A percentile compares a stretch with the other conserved stretches of the same genome.
Evolutionary conservation across 2,113 vertebrate genomes (phyloP).

Genomic region (Gadus chalcogrammus): DNA sequence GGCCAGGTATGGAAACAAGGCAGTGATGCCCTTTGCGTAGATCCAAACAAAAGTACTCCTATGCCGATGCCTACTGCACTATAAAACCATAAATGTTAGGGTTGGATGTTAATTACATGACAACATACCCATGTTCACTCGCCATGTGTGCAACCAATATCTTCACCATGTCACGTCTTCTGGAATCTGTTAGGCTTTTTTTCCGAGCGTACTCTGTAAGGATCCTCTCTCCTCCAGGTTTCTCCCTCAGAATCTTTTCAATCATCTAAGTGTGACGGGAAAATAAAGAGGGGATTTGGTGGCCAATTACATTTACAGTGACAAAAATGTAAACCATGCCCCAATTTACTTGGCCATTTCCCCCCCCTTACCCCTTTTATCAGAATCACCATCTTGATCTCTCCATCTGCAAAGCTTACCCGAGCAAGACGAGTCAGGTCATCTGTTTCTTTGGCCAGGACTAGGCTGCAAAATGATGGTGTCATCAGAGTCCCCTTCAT

Average conservation of each 20-base stretch:
- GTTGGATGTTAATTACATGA: background rate
- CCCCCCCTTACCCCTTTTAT: background rate
- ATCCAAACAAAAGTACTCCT: background rate
- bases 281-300: background rate
- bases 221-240: slow-evolving; percentile 32
- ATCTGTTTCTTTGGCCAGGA: slow-evolving; percentile 7
- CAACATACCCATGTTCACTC: slow-evolving; percentile 37
- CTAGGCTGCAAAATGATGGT: slow-evolving; percentile 16
- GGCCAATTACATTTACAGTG: no score
- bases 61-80: background rate
- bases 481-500: slow-evolving; percentile 23
- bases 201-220: slow-evolving; percentile 17
- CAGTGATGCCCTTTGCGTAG: slow-evolving; percentile 27
- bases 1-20: slow-evolving; percentile 21
- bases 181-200: background rate
- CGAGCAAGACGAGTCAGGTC: slow-evolving; percentile 6
- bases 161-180: slow-evolving; percentile 31
- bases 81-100: no score
- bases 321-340: no score
- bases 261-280: slow-evolving; percentile 7
- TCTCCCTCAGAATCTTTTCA: slow-evolving; percentile 18
- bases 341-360: no score
- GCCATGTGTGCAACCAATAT: slow-evolving; percentile 36
- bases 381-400: background rate
- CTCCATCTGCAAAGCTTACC: slow-evolving; percentile 8